phyloP scores from a whole-genome alignment of 2,888 invertebrate genomes.

The Conchocele bisecta region DNA sequence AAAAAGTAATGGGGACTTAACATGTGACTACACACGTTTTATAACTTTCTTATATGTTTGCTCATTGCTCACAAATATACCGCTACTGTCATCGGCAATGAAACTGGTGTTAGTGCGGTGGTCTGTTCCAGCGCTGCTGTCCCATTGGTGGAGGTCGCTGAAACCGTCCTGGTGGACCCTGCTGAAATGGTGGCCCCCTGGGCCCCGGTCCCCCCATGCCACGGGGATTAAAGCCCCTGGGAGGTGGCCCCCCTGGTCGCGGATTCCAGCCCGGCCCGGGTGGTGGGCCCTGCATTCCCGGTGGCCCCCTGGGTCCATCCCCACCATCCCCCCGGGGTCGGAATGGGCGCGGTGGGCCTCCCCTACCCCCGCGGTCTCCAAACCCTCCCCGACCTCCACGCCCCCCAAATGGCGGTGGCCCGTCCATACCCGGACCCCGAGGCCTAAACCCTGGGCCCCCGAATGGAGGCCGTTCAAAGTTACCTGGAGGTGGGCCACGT shows the following conservation, averaged over 20 bases:
- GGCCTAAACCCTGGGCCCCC: constrained; percentile 32
- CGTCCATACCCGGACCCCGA: constrained; percentile 57
- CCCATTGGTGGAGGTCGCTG: constrained; percentile 52
- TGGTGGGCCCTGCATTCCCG: constrained; percentile 43
- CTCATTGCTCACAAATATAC: no score
- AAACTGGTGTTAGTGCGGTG: constrained; percentile 33
- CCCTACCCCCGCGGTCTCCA: constrained; percentile 46
- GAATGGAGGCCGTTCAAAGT: constrained; percentile 48
- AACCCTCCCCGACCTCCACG: constrained; percentile 47
- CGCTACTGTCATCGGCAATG: no score
- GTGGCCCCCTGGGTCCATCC: constrained; percentile 36
- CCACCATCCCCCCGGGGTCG: constrained; percentile 47
- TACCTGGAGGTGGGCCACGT: constrained; percentile 50
- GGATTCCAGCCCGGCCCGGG: constrained; percentile 16
- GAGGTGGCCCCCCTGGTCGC: constrained; percentile 39
- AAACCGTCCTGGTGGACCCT: constrained; percentile 50
- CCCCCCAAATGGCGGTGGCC: constrained; percentile 47
- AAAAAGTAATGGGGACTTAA: no score
- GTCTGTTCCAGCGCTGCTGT: constrained; percentile 51
- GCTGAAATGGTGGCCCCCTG: constrained; percentile 42
- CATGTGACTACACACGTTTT: no score
- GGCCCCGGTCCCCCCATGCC: constrained; percentile 43
- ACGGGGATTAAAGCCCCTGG: constrained; percentile 53
- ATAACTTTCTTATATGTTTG: no score
- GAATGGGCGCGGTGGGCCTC: constrained; percentile 45